Base-by-base conservation (phyloP, 2,888 invertebrate genomes). In the Coleophora flavipennella region DNA sequence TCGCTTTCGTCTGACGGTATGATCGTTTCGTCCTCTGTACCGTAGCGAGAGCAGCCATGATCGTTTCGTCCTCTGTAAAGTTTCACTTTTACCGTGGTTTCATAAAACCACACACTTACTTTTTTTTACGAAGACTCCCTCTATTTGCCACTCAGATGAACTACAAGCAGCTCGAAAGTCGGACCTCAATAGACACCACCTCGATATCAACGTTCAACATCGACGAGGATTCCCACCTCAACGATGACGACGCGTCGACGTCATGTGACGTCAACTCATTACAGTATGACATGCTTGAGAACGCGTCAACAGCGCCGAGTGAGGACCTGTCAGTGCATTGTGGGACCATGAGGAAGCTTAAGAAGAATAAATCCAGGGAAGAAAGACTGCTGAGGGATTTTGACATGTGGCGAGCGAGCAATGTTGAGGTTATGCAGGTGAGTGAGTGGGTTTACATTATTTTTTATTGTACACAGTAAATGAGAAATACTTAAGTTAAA, bases 361-460 rank as follows among this genome's bases (percentile, higher is more conserved):
- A 76, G 49, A 76, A 67, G 38, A 64, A 49, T 28, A 62, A 49
- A 37, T 55, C 46, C 0, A 71, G 62, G 40, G 69, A 70, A 25
- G 64, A 68, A 36, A 53, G 58, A 38, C 67, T 65, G 31, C 12
- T 76, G 38, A 59, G 72, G 8, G 83, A 84, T 14, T 48, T 63
- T n/a, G 71, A 67, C 33, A 84, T 84, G 83, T 84, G 83, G 83
- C 61, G 62, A 31, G 78, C 81, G 0, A 78, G 69, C 39, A 72
- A 83, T 36, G 52, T 75, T 2, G 73, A 78, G 29, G 83, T 84
- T 14, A 75, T 81, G 71, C 64, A 76, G 71, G 81, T 77, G 31
- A 42, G n/a, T n/a, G n/a, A n/a, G n/a, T n/a, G n/a, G n/a, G n/a
- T n/a, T n/a, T n/a, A n/a, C n/a, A n/a, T n/a, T n/a, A n/a, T n/a